Evolutionary conservation across 2,888 invertebrate species (phyloP).

Genomic region (Andrena haemorrhoa): DNA sequence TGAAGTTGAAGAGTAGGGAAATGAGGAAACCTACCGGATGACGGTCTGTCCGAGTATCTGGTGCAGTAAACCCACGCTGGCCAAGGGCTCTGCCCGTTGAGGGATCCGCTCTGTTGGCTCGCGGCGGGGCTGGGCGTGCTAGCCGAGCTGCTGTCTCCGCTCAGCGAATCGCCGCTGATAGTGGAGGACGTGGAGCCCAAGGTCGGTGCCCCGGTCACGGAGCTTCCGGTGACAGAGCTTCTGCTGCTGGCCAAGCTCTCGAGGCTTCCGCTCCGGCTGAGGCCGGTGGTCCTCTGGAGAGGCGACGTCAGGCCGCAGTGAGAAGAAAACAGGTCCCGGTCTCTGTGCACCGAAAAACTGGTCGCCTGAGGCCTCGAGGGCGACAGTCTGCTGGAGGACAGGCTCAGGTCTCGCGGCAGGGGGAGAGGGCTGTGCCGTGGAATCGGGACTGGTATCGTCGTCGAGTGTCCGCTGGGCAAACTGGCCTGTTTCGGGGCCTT

Average conservation of each 20-base stretch:
- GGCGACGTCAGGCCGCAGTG: constrained; percentile 78
- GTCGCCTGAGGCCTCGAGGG: constrained; percentile 71
- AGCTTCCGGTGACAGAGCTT: constrained; percentile 82
- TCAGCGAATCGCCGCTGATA: constrained; percentile 75
- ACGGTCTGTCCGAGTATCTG: constrained; percentile 95
- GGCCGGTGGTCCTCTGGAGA: constrained; percentile 74
- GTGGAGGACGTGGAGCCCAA: constrained; percentile 79
- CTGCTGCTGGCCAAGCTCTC: constrained; percentile 83
- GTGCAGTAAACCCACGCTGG: constrained; percentile 99
- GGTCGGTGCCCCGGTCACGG: constrained; percentile 81
- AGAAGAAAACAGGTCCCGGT: constrained; percentile 72
- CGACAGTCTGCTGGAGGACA: constrained; percentile 74
- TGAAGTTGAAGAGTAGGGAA: neutral
- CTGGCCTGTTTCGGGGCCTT: constrained; percentile 83
- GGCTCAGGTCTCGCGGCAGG: constrained; percentile 76
- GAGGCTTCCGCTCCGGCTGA: constrained; percentile 83
- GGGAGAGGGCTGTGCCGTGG: constrained; percentile 68
- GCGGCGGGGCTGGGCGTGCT: constrained; percentile 48
- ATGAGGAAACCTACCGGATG: constrained; percentile 90
- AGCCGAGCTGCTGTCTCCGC: constrained; percentile 77
- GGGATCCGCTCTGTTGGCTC: constrained; percentile 68
- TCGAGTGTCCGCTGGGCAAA: constrained; percentile 67
- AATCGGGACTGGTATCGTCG: constrained; percentile 69
- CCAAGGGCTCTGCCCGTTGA: constrained; percentile 88
- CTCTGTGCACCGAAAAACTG: constrained; percentile 66